Conservation (phyloP, 2,888 invertebrate genomes). For the Spialia ferax region DNA sequence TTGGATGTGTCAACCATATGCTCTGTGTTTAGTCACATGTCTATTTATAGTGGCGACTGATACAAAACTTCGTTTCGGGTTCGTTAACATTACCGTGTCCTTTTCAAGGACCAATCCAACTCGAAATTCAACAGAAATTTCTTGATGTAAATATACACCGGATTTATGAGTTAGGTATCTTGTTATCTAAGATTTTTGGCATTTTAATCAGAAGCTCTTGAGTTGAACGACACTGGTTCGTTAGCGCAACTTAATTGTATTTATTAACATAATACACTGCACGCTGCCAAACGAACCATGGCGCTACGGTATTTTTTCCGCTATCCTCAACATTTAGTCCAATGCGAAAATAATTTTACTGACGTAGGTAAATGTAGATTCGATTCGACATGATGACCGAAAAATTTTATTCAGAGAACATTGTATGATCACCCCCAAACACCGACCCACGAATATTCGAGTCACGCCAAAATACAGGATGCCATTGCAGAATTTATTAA, state of each 20-base stretch:
- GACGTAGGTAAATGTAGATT: conserved; percentile 10
- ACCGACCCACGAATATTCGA: conserved; percentile 18
- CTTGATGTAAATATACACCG: conserved; percentile 1
- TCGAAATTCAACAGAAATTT: conserved; percentile 21
- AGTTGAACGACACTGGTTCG: conserved; percentile 71
- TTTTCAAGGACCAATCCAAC: conserved; percentile 47
- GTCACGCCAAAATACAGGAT: conserved; percentile 27
- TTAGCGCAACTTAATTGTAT: conserved; percentile 74
- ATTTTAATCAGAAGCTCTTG: conserved; percentile 49
- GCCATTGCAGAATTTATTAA: conserved; percentile 24
- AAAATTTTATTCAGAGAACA: conserved; percentile 14
- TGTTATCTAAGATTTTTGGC: conserved; percentile 30
- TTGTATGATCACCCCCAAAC: conserved; percentile 19
- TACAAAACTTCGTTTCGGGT: conserved; percentile 54
- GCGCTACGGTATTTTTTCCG: conserved; percentile 62
- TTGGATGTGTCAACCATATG: conserved; percentile 70
- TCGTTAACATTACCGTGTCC: conserved; percentile 65
- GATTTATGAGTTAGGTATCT: conserved; percentile 20
- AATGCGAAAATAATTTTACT: conserved; percentile 29
- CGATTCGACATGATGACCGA: background rate
- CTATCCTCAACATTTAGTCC: conserved; percentile 28
- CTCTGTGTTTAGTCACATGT: conserved; percentile 67
- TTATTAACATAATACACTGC: conserved; percentile 78
- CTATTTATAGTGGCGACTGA: conserved; percentile 69
- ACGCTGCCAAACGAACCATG: conserved; percentile 70